Base-by-base conservation (phyloP, 2,113 vertebrate genomes). In the Callopanchax toddi region DNA sequence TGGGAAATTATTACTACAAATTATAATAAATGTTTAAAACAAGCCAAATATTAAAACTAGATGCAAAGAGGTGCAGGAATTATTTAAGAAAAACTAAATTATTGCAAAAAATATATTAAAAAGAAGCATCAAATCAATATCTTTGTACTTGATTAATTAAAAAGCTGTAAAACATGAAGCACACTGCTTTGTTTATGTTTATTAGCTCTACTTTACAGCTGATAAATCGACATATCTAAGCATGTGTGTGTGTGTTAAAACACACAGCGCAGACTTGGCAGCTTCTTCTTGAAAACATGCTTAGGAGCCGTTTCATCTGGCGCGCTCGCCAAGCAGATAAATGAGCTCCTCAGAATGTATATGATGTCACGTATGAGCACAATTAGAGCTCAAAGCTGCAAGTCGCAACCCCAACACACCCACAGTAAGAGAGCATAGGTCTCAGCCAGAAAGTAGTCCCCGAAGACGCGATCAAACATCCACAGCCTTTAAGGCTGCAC, bases 391-490 rank as follows among this genome's bases (percentile, higher is more conserved):
- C 34, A 17, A 55, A 65, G 77, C 68, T 55, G 64, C 34, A 2
- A 74, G 76, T 74, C 72, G 60, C 49, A 74, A 84, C 45, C 63
- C 34, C 54, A 64, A 16, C 43, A 49, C 13, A 29, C 81, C 73
- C 67, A 82, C 72, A 23, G 59, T 25, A 25, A 32, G 37, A 18
- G 12, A 68, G n/a, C 43, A 3, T 11, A 40, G 25, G 23, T 54
- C 53, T 59, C 34, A 16, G 40, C 74, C 68, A 73, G 56, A 26
- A 81, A 78, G 37, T 29, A 32, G 52, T 71, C 79, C 69, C 82
- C 1, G 18, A 13, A 69, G 74, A 74, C 57, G 1, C 11, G 4
- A 39, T 81, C 56, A n/a, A n/a, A n/a, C 72, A 52, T 52, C 25
- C 32, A 3, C 4, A 4, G 48, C 36, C 55, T 62, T 43, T 6